Evolutionary conservation across 2,113 vertebrate genomes (phyloP), one percentile per base, ranked within the genome.

Genomic region (Malurus alboscapulatus): DNA sequence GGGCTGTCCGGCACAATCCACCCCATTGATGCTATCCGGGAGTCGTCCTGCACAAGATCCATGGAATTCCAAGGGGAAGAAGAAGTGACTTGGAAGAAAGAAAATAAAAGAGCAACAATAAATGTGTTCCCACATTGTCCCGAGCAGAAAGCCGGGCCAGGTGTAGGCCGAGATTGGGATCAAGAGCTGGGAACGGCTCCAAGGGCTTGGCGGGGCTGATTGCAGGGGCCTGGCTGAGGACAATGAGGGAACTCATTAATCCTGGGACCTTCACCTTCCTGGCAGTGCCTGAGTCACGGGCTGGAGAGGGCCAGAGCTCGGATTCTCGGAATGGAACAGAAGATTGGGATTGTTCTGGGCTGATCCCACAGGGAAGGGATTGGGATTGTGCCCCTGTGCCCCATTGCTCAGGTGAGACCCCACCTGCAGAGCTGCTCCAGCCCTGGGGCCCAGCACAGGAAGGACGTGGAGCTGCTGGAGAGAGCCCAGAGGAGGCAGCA

Each of bases 91-190:
- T 84, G 71, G 55, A 76, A 55, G 17, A 25, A 34, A 40, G 29
- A 3, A 48, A 76, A 83, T 58, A 80, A 15, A 88, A 26, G 29
- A 6, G 21, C 53, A 80, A 19, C 53, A 17, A 68, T 75, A 32
- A 75, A 59, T 94, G 34, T 48, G 77, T 84, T 14, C 44, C 14
- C 74, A 19, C 7, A 29, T 75, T 92, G 88, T 96, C 92, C 88
- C 73, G 5, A 29, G 73, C 36, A 74, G 91, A 93, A 80, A 95
- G 55, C 92, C 72, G 80, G 80, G 87, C 92, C 92, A 93, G 88
- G 91, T 96, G 94, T 80, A 91, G 77, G 13, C 67, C 5, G 9
- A 32, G 91, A 91, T 87, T 84, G 15, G 61, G 66, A 90, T 95
- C 80, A 62, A 84, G 77, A 9, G 74, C 34, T 90, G 84, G 94